Evolutionary conservation across 2,888 invertebrate genomes (phyloP).

Genomic region (Oscheius sp.): DNA sequence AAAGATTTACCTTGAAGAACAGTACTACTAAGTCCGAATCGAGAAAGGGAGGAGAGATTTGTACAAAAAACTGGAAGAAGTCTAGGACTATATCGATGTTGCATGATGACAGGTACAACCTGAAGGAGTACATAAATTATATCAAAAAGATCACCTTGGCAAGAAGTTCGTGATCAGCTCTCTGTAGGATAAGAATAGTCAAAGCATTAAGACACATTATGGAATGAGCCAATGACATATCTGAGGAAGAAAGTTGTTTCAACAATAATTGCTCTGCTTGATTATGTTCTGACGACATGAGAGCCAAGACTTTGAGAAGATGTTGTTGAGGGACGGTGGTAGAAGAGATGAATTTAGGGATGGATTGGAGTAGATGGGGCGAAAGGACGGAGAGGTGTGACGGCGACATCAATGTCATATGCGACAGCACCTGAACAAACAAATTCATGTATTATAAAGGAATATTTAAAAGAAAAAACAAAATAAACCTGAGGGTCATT

Average conservation of each 20-base stretch:
- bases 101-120: constrained; percentile 40
- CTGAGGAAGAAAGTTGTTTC: constrained; percentile 34
- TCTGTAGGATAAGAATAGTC: constrained; percentile 58
- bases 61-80: constrained; percentile 58
- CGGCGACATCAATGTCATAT: constrained; percentile 28
- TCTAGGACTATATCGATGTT: constrained; percentile 47
- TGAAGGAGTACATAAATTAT: neutral
- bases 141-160: constrained; percentile 11
- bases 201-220: constrained; percentile 62
- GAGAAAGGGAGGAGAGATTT: constrained; percentile 39
- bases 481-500: constrained; percentile 38
- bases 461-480: neutral
- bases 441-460: neutral
- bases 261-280: constrained; percentile 45
- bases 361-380: constrained; percentile 28
- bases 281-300: constrained; percentile 22
- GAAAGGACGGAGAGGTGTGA: constrained; percentile 31
- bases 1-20: constrained; percentile 25
- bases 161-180: constrained; percentile 60
- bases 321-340: constrained; percentile 8
- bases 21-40: constrained; percentile 38
- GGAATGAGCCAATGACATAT: constrained; percentile 38
- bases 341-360: constrained; percentile 15
- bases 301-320: constrained; percentile 24
- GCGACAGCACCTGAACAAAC: constrained; percentile 31